Evolutionary conservation across 2,797 vertebrate species (phyloP), one percentile per base, ranked within the genome.

Genomic region (Karalla daura): DNA sequence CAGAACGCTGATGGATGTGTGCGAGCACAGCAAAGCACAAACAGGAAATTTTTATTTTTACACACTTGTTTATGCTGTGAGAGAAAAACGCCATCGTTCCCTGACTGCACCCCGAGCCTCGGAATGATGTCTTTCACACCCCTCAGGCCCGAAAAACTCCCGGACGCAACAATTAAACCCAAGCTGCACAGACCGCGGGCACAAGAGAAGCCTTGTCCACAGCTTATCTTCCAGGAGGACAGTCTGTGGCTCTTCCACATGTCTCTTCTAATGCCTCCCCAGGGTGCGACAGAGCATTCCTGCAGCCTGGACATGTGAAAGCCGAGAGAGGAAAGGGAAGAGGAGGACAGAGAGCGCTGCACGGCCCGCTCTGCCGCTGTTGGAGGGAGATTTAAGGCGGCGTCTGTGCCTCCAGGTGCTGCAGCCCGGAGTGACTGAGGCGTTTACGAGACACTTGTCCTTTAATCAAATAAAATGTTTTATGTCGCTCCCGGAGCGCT

Each of bases 211-310:
- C 20, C 50, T 68, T 75, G 51, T 67, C 70, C 41, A 44, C 51
- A 30, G 60, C 24, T 66, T 32, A 64, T 62, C 71, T 83, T 74
- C 71, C 41, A 51, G 20, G n/a, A 50, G 50, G 54, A 60, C 68
- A 65, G 47, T 49, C 66, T 63, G 70, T 17, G 62, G 81, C 59
- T 80, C 59, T 80, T 53, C 59, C 11, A 70, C 28, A 8, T 52
- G 76, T 68, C 66, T 77, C 7, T 41, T 69, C 66, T 86, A 65
- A 80, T 60, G 76, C 61, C 63, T 81, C 86, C 79, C 79, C 63
- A 15, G 88, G 80, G 80, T 58, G 65, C 68, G 37, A 15, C 63
- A 25, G 70, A 77, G 51, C 84, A 87, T 90, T 90, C 76, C 81
- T 87, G 70, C n/a, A 73, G 77, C 58, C 52, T 54, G 61, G 24